phyloP scores from a whole-genome alignment of 2,888 invertebrate species.

The Cacoxenus indagator region DNA sequence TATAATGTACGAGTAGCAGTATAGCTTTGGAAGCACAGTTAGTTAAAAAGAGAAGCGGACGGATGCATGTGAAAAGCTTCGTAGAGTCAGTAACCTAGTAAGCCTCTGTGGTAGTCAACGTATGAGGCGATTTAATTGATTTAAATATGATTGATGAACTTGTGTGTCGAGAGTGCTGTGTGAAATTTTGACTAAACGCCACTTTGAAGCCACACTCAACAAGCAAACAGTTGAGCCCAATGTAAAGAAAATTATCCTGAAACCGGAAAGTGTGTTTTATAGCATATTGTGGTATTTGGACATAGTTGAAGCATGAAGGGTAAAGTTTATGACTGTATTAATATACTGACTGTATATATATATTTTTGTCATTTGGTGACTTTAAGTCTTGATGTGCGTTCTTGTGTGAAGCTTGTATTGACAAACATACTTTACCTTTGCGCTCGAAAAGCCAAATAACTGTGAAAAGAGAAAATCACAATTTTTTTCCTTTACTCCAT shows the following conservation, averaged over 20 bases:
- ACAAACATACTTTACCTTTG: not conserved
- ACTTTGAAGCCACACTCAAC: not conserved
- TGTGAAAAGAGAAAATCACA: slow-evolving; percentile 6
- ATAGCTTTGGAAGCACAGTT: too few species aligned
- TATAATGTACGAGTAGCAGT: too few species aligned
- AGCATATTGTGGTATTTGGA: slow-evolving; percentile 3
- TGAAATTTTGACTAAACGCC: not conserved
- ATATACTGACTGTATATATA: too few species aligned
- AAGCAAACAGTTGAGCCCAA: not conserved
- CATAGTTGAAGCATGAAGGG: not conserved
- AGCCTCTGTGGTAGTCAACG: slow-evolving; percentile 11
- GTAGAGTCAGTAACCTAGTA: not conserved
- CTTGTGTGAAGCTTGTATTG: not conserved
- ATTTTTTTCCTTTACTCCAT: too few species aligned
- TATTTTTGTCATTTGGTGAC: too few species aligned
- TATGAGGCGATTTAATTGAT: slow-evolving; percentile 46
- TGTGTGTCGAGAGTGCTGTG: slow-evolving; percentile 2
- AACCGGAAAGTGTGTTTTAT: slow-evolving; percentile 17
- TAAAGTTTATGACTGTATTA: not conserved
- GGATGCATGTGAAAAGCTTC: not conserved
- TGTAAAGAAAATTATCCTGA: slow-evolving; percentile 14
- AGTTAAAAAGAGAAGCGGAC: not conserved
- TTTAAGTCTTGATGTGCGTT: too few species aligned
- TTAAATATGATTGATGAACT: slow-evolving; percentile 51
- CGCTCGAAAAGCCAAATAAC: slow-evolving; percentile 1